Evolutionary conservation across 2,888 invertebrate species (phyloP), one percentile per base, ranked within the genome.

Genomic region (Heliconius erato): DNA sequence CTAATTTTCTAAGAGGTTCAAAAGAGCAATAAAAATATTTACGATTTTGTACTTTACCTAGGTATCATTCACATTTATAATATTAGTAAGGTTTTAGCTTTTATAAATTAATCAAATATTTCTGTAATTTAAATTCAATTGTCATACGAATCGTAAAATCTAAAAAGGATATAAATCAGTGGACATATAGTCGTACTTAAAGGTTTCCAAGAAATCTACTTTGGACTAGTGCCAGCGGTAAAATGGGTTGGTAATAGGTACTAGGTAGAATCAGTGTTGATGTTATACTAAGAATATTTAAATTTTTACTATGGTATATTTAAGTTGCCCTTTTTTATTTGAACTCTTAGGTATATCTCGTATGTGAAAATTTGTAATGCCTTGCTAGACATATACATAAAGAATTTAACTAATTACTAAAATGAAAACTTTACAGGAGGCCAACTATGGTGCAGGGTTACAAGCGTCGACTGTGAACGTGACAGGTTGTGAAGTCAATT

Each of bases 171-270:
- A 19, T 40, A 35, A 16, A 35, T 76, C 54, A 35, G 19, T 16
- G 35, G 9, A n/a, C 74, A 65, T 40, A 44, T 74, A 65, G 35
- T 68, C 6, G 12, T 35, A n/a, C 54, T 35, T 26, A 19, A 26
- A 80, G 19, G 76, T 23, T 69, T 32, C 35, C 67, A 59, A 76
- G 59, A 59, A 68, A 69, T 69, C 40, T 40, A 23, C 59, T 69
- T 80, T 80, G 80, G 80, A 76, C 9, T 23, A 32, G 19, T 28
- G 80, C 80, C 80, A 80, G 76, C 23, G 68, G 7, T 40, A 59
- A 76, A 69, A 68, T 76, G n/a, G 67, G 3, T 23, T 44, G 9
- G 35, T 63, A 49, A 35, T n/a, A 59, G 16, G 26, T 28, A 28
- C 26, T 67, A 67, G 67, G 28, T 16, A 67, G 6, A 67, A 1